Percentiles rank a stretch among this genome's conserved stretches.
Evolutionary conservation across 2,113 vertebrate species (phyloP).

Genomic region (Ameiurus melas): DNA sequence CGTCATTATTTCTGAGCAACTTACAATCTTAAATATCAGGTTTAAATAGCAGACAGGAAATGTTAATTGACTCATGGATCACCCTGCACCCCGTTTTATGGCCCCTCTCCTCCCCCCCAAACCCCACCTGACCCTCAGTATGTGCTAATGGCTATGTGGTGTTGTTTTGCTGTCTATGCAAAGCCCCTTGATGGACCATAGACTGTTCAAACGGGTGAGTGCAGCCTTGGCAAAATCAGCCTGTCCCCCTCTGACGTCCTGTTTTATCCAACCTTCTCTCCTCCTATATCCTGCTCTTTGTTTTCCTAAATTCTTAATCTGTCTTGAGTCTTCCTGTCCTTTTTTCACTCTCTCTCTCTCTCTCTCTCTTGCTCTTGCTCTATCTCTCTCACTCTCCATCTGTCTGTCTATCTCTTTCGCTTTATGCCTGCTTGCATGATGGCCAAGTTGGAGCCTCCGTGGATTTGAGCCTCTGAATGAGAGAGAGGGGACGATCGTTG

Average conservation of each 20-base stretch:
- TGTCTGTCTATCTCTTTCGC: conserved; percentile 67
- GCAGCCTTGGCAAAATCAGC: conserved; percentile 81
- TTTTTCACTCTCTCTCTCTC: conserved; percentile 43
- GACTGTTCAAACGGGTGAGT: conserved; percentile 99
- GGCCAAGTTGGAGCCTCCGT: conserved; percentile 57
- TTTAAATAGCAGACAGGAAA: not conserved
- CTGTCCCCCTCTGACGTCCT: conserved; percentile 42
- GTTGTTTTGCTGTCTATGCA: conserved; percentile 93
- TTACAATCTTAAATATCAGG: not conserved
- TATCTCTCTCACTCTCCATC: conserved; percentile 54
- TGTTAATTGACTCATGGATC: conserved; percentile 17
- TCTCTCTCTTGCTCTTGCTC: conserved; percentile 41
- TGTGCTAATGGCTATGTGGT: conserved; percentile 96
- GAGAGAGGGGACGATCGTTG: conserved; percentile 59
- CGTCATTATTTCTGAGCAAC: not conserved
- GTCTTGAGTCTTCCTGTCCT: conserved; percentile 47
- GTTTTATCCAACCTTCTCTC: conserved; percentile 32
- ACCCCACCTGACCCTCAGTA: conserved; percentile 45
- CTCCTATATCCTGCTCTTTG: conserved; percentile 36
- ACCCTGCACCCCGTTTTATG: conserved; percentile 52
- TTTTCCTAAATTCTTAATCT: conserved; percentile 41
- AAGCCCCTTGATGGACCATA: conserved; percentile 99
- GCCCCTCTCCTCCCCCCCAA: conserved; percentile 42
- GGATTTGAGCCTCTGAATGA: conserved; percentile 58
- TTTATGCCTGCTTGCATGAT: conserved; percentile 97